Base-by-base conservation (phyloP, 2,888 invertebrate species). In the Leptinotarsa peninsularis region DNA sequence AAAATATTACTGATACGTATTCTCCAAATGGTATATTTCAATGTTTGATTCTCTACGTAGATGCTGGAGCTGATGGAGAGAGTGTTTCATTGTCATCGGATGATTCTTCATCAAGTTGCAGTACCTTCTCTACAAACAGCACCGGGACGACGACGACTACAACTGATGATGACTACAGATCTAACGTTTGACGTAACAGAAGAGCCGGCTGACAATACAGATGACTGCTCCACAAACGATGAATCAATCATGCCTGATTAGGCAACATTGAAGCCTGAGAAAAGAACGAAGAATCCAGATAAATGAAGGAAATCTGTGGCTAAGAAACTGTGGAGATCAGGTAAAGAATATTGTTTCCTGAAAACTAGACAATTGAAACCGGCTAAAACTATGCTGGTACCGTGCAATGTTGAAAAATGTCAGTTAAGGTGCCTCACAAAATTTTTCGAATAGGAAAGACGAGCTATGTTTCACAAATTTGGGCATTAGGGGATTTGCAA, bases 371-470 rank as follows among this genome's bases (percentile, higher is more conserved):
- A 54, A 54, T 54, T 54, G 54, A 54, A 54, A 54, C 18, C 54
- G 54, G 54, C 54, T 54, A 54, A 54, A 54, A 54, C 18, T 54
- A 54, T 54, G 54, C 54, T 54, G 15, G 10, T 18, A 54, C 54
- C 18, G 54, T 54, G 54, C 54, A 54, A 54, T 54, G 18, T 54
- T 54, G 54, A 18, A 54, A 54, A 54, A 54, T 54, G 54, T 54
- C 54, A 18, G 54, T 54, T 4, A 18, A 54, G n/a, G 54, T 50
- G 50, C 50, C 50, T 50, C 50, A 15, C 50, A 15, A 50, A 50
- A 50, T 50, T 50, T 50, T 14, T 4, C 50, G 17, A 50, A 50
- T 4, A 17, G 50, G 17, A 50, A 50, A 50, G 50, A 50, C 50
- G 15, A 50, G 50, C 50, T 2, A 50, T 50, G 15, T 50, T 50